phyloP scores from a whole-genome alignment of 2,797 vertebrate species.

The Sebastes elongatus region DNA sequence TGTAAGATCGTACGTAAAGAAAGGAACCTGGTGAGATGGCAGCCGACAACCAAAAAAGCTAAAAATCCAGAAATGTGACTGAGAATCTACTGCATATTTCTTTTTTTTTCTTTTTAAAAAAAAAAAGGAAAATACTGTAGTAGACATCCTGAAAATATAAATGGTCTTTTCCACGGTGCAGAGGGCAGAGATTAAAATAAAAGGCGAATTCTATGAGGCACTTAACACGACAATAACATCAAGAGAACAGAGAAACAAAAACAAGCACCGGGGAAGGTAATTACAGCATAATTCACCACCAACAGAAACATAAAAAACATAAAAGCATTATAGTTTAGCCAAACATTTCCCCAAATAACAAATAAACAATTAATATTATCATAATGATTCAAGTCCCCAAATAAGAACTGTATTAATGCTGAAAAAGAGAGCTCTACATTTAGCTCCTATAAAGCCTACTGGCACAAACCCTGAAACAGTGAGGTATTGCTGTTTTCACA shows the following conservation, averaged over 20 bases:
- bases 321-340: neutral
- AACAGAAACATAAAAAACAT: neutral
- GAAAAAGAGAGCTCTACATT: neutral
- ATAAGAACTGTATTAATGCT: neutral
- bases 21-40: neutral
- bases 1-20: neutral
- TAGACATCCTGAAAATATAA: neutral
- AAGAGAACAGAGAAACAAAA: conserved; percentile 28
- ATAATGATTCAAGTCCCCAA: neutral
- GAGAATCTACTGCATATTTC: neutral
- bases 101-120: neutral
- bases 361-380: conserved; percentile 13
- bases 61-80: neutral
- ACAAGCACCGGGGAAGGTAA: conserved; percentile 21
- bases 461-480: conserved; percentile 17
- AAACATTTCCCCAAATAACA: conserved; percentile 9
- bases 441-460: neutral
- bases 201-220: conserved; percentile 3
- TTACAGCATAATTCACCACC: conserved; percentile 27
- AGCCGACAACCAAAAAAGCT: neutral
- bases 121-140: neutral
- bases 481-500: conserved; percentile 24
- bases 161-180: neutral
- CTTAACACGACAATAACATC: conserved; percentile 10
- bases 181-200: conserved; percentile 26